phyloP scores from a whole-genome alignment of 1,140 invertebrate species.

The Marisa cornuarietis region DNA sequence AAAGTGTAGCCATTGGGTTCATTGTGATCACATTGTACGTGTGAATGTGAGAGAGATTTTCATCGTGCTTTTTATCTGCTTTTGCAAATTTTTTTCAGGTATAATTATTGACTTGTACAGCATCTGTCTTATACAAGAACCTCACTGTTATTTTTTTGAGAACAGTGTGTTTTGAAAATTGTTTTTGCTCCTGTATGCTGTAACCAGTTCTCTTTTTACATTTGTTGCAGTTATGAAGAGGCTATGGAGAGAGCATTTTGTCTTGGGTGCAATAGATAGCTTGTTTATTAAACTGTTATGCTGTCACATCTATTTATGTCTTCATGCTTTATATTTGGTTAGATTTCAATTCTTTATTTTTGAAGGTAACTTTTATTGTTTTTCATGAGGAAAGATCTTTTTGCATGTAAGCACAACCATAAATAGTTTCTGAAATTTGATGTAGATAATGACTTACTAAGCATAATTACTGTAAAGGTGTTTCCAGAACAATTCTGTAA shows the following conservation, averaged over 20 bases:
- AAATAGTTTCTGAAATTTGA: background rate
- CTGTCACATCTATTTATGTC: background rate
- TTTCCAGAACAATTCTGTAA: too few species aligned
- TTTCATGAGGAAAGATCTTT: too few species aligned
- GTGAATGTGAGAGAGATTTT: too few species aligned
- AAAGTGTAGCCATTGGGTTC: too few species aligned
- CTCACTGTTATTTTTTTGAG: background rate
- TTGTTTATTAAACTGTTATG: background rate
- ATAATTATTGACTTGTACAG: background rate
- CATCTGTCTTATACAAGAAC: background rate
- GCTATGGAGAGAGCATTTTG: slow-evolving; percentile 9
- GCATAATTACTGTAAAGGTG: too few species aligned
- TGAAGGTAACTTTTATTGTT: background rate
- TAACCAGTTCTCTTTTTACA: background rate
- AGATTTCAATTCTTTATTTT: background rate
- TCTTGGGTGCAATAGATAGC: background rate
- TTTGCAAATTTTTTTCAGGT: background rate
- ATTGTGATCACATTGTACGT: too few species aligned
- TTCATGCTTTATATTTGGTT: background rate
- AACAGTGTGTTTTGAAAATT: background rate
- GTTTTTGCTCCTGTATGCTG: background rate
- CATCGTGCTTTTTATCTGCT: background rate
- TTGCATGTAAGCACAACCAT: background rate
- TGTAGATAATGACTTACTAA: too few species aligned
- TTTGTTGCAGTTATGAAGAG: slow-evolving; percentile 6